Percentiles rank a stretch among this genome's conserved stretches.
Evolutionary conservation across 1,140 invertebrate species (phyloP).

Genomic region (Drosophila teissieri): DNA sequence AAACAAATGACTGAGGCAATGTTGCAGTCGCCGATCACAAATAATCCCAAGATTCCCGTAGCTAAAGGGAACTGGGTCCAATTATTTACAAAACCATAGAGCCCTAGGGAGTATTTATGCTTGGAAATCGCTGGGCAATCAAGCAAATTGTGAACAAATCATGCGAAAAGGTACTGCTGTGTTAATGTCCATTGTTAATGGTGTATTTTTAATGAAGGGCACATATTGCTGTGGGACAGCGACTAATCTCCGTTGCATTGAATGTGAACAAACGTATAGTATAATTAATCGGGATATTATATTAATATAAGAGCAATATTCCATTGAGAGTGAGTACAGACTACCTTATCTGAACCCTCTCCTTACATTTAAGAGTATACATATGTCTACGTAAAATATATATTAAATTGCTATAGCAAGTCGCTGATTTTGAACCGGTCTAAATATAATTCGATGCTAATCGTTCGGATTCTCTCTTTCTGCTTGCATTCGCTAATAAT

Average conservation of each 20-base stretch:
- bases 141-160: constrained; percentile 43
- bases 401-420: constrained; percentile 25
- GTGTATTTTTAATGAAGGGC: constrained; percentile 21
- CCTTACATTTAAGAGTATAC: neutral
- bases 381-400: constrained; percentile 8
- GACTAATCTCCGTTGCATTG: constrained; percentile 12
- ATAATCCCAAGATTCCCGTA: constrained; percentile 14
- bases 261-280: neutral
- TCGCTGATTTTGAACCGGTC: constrained; percentile 11
- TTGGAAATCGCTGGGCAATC: constrained; percentile 20
- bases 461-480: neutral
- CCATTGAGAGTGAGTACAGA: constrained; percentile 10
- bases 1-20: constrained; percentile 24
- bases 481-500: too few relatives aligned
- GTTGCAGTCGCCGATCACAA: constrained; percentile 43
- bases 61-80: constrained; percentile 3
- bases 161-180: constrained; percentile 11
- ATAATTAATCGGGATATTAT: neutral
- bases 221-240: constrained; percentile 13
- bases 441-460: constrained; percentile 15
- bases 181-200: constrained; percentile 5
- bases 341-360: constrained; percentile 5
- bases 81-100: constrained; percentile 24
- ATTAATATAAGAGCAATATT: neutral
- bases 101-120: constrained; percentile 17